These are phyloP conservation scores for Callopanchax toddi DNA, from an alignment of 2,113 vertebrate species.

Conservation along the genomic window DNA sequence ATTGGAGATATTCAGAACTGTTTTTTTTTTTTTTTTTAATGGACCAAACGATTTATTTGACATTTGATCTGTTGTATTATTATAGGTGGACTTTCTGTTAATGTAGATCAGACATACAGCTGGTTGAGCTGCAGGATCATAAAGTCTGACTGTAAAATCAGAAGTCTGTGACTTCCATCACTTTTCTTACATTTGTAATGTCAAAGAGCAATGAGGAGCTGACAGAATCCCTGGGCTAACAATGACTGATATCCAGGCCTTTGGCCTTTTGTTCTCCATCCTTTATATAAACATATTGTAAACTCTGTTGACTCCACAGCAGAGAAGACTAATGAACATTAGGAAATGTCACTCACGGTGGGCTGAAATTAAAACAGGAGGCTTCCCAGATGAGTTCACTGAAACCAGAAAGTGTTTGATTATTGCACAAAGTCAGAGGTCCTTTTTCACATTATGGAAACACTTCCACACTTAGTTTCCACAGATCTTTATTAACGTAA, in stretches of 20 bases:
- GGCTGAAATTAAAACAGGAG: conserved; percentile 49
- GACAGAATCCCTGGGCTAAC: conserved; percentile 57
- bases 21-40: too few species aligned
- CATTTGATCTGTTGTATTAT: too few species aligned
- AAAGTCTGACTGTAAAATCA: too few species aligned
- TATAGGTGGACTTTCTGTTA: too few species aligned
- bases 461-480: conserved; percentile 7
- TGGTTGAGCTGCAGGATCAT: too few species aligned
- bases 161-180: conserved; percentile 23
- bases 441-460: conserved; percentile 1
- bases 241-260: conserved; percentile 68
- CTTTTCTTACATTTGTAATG: conserved; percentile 61
- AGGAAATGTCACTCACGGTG: conserved; percentile 58
- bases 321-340: conserved; percentile 40
- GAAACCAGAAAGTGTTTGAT: conserved; percentile 29
- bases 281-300: conserved; percentile 20
- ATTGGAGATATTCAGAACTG: too few species aligned
- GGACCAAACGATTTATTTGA: too few species aligned
- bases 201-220: conserved; percentile 63
- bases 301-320: conserved; percentile 52
- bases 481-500: background rate
- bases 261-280: conserved; percentile 34
- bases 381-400: conserved; percentile 38
- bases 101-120: too few species aligned
- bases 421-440: conserved; percentile 13